phyloP scores from a whole-genome alignment of 2,888 invertebrate genomes.

The Protophormia terraenovae region DNA sequence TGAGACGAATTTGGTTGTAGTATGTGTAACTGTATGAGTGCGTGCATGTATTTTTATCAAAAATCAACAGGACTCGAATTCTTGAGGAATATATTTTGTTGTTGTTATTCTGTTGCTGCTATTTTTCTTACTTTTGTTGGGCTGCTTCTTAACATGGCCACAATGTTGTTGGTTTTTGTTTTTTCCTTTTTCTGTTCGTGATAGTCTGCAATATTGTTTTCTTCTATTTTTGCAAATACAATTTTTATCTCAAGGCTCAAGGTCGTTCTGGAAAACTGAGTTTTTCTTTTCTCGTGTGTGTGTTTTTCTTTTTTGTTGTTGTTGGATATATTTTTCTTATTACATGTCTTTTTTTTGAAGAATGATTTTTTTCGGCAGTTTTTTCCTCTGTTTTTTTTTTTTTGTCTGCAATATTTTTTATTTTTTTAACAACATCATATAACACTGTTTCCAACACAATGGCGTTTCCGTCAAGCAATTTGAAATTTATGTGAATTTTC shows the following conservation, averaged over 20 bases:
- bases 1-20: neutral
- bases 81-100: constrained; percentile 27
- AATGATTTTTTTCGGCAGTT: constrained; percentile 22
- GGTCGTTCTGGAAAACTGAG: constrained; percentile 66
- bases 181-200: constrained; percentile 49
- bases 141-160: constrained; percentile 60
- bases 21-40: constrained; percentile 30
- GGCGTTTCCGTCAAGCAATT: too few relatives aligned
- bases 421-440: constrained; percentile 7
- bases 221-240: constrained; percentile 56
- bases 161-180: constrained; percentile 22
- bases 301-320: neutral
- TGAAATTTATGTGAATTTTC: too few relatives aligned
- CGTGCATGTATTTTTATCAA: constrained; percentile 38
- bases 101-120: neutral
- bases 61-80: constrained; percentile 57
- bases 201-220: constrained; percentile 41
- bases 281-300: constrained; percentile 23
- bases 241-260: constrained; percentile 69
- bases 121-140: constrained; percentile 6
- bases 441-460: constrained; percentile 28
- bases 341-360: constrained; percentile 34
- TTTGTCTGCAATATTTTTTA: constrained; percentile 53
- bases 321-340: constrained; percentile 40
- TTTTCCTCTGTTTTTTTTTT: constrained; percentile 32